Base-by-base conservation (phyloP, 64 coral and sea anemone genomes). In the Platygyra sinensis region DNA sequence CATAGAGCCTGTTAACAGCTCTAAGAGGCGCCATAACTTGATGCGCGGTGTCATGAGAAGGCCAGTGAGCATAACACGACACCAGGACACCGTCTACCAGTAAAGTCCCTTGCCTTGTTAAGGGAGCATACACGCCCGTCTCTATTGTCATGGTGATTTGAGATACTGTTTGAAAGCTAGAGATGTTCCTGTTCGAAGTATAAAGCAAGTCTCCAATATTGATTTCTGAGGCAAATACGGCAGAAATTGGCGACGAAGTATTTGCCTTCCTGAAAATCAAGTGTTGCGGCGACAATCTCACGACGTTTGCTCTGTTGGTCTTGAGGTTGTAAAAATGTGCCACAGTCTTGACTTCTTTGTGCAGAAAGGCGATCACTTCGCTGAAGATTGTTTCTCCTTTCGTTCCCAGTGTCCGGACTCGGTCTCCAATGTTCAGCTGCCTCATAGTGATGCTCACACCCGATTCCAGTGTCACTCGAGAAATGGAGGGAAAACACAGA, bases 61-160 rank as follows among this genome's bases (percentile, higher is more conserved):
- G 51, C 93, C 93, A 94, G 69, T 89, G 94, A 49, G 96, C 96
- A 36, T 98, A 98, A 65, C 96, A 98, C 31, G 96, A 98, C n/a
- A 89, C 93, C 19, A 98, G 82, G 33, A 83, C 73, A 4, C 89
- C 90, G 65, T 98, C 91, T 2, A 93, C 93, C 28, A 98, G 61
- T 64, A 98, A 60, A 9, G 90, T 98, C 19, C 96, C 96, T 82
- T 95, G 74, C 16, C 49, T 87, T 22, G 96, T 98, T 81, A 98
- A 88, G 60, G 96, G 96, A 30, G 96, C 96, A 52, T 93, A 98
- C 52, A 95, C 52, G 2, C 96, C 96, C 51, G 19, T 62, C 33
- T 93, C 86, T 14, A 69, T 93, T 64, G 87, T 82, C 76, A 73
- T 78, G 14, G 86, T 77, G 15, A 98, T 77, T 65, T 30, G 17